Percentiles rank a stretch among this genome's conserved stretches.
phyloP scores from a whole-genome alignment of 2,888 invertebrate species.

The Trileptium ribeirensis region DNA sequence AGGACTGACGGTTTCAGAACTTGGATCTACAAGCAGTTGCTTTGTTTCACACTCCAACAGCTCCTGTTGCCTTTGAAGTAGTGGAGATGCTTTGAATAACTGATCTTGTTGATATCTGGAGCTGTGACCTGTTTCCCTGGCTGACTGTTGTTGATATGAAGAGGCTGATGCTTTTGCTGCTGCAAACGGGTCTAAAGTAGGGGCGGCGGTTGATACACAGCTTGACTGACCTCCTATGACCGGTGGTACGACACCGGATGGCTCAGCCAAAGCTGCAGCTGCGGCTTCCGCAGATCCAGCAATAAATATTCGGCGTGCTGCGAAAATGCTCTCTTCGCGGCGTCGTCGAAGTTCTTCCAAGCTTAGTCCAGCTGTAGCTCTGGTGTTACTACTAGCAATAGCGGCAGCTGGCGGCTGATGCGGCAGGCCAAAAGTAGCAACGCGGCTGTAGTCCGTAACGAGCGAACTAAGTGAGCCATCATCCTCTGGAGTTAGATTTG shows the following conservation, averaged over 20 bases:
- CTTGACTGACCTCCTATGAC: not conserved
- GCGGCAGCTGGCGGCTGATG: not conserved
- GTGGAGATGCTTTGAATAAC: not conserved
- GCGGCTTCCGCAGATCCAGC: constrained; percentile 30
- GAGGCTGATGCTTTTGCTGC: not conserved
- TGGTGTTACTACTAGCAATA: not conserved
- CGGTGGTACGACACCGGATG: constrained; percentile 20
- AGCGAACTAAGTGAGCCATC: not conserved
- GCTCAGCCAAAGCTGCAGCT: constrained; percentile 16
- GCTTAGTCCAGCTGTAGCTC: not conserved
- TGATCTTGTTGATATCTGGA: not conserved
- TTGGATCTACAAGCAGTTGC: not conserved
- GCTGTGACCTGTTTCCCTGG: not conserved
- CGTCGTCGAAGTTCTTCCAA: constrained; percentile 30
- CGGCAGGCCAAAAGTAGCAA: no score
- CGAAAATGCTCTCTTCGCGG: constrained; percentile 40
- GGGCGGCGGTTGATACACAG: not conserved
- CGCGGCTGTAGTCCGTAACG: not conserved
- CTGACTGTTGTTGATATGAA: not conserved
- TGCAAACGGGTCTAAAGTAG: not conserved
- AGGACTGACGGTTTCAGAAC: not conserved
- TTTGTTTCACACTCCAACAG: not conserved
- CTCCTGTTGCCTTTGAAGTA: not conserved
- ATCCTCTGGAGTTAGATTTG: not conserved
- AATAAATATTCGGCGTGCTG: constrained; percentile 45